Conservation (phyloP, 2,888 invertebrate species). For the Athalia circularis region DNA sequence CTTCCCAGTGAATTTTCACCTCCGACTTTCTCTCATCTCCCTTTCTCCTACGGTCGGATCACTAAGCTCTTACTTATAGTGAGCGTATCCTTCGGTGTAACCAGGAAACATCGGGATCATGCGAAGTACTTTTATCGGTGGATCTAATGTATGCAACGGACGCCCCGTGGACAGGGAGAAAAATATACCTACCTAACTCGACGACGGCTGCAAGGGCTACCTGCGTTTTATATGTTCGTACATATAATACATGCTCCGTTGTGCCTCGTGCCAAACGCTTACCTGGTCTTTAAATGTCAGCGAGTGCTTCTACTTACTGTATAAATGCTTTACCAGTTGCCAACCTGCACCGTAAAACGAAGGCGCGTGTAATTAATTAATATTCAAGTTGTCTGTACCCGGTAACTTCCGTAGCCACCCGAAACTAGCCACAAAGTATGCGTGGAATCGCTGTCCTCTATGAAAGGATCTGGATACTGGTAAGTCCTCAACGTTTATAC, state of each 20-base stretch:
- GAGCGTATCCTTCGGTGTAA: slow-evolving; percentile 27
- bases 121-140: slow-evolving; percentile 36
- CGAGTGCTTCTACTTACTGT: not conserved
- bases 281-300: not conserved
- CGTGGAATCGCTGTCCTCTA: not conserved
- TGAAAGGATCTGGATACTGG: not conserved
- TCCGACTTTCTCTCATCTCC: not conserved
- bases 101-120: slow-evolving; percentile 33
- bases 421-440: not conserved
- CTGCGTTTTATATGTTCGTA: not conserved
- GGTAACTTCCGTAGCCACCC: not conserved
- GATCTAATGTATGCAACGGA: slow-evolving; percentile 45
- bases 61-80: slow-evolving; percentile 41
- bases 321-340: not conserved
- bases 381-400: slow-evolving; percentile 21
- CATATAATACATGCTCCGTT: not conserved
- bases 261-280: slow-evolving; percentile 13
- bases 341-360: not conserved
- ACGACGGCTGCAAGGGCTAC: slow-evolving; percentile 32
- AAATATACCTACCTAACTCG: slow-evolving; percentile 17
- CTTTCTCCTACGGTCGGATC: slow-evolving; percentile 11
- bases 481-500: not conserved
- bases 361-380: slow-evolving; percentile 3
- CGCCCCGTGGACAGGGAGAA: slow-evolving; percentile 32
- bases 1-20: slow-evolving; percentile 16